phyloP scores from a whole-genome alignment of 2,888 invertebrate species.

The Polymixis lichenea region DNA sequence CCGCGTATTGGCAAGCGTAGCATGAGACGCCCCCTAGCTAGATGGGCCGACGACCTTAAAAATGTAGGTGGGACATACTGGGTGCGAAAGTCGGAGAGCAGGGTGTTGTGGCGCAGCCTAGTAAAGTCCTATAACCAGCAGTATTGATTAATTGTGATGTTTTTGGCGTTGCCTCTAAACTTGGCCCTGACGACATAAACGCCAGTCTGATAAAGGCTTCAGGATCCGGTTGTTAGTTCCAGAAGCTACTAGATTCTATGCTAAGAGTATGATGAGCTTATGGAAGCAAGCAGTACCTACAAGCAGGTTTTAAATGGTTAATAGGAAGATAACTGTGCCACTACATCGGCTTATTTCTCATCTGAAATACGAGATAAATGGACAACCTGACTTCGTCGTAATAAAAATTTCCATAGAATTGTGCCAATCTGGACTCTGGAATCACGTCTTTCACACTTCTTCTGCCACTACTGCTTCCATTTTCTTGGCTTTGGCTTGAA shows the following conservation, averaged over 20 bases:
- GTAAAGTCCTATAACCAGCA: too few relatives aligned
- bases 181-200: neutral
- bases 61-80: too few relatives aligned
- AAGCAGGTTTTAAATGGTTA: neutral
- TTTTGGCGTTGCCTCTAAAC: neutral
- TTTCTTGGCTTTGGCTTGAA: constrained; percentile 81
- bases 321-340: neutral
- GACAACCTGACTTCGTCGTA: constrained; percentile 80
- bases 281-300: constrained; percentile 1
- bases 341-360: neutral
- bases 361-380: constrained; percentile 1
- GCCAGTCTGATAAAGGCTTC: neutral
- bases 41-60: too few relatives aligned
- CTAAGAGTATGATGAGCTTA: neutral
- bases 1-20: too few relatives aligned
- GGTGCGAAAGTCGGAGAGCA: too few relatives aligned
- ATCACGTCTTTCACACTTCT: constrained; percentile 92
- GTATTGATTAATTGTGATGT: too few relatives aligned
- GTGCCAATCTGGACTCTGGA: constrained; percentile 91
- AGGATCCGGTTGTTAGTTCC: neutral
- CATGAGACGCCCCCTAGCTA: too few relatives aligned
- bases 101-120: too few relatives aligned
- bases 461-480: constrained; percentile 79
- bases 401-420: constrained; percentile 90
- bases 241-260: too few relatives aligned